These are phyloP conservation scores for Oenanthe melanoleuca DNA, from an alignment of 2,113 vertebrate genomes.

Conservation along the genomic window DNA sequence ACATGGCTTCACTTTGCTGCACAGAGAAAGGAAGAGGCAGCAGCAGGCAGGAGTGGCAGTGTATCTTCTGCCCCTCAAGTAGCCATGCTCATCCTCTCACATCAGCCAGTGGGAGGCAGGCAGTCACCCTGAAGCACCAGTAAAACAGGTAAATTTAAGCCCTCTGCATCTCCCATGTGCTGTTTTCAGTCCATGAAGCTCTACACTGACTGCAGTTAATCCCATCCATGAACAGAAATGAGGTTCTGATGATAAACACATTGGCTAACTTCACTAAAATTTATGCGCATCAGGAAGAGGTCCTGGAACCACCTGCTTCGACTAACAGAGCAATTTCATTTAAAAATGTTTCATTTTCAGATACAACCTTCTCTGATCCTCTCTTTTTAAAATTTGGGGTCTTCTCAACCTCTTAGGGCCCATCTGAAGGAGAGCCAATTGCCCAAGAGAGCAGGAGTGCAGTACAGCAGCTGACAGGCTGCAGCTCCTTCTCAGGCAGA, in stretches of 20 bases:
- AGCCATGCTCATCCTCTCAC: neutral
- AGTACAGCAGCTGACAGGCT: neutral
- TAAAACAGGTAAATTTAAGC: neutral
- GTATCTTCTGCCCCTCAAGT: neutral
- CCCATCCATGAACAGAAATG: neutral
- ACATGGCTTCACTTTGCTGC: neutral
- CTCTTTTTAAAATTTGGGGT: neutral
- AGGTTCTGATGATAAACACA: neutral
- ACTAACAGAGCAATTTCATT: neutral
- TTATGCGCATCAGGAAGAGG: neutral
- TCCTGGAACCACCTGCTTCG: neutral
- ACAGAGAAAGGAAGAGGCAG: neutral
- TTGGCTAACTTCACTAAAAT: neutral
- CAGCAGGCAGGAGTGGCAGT: neutral
- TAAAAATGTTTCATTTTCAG: neutral
- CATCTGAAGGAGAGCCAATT: neutral
- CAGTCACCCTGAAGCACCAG: neutral
- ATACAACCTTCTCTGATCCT: neutral
- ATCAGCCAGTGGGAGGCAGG: rapidly evolving
- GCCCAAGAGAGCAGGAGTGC: neutral
- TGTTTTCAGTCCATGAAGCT: neutral
- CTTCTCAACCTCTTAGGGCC: neutral
- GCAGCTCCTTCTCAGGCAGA: neutral
- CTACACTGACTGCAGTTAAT: neutral
- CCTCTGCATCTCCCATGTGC: neutral